Conservation (phyloP, 2,797 vertebrate genomes). For the Chiloscyllium punctatum region DNA sequence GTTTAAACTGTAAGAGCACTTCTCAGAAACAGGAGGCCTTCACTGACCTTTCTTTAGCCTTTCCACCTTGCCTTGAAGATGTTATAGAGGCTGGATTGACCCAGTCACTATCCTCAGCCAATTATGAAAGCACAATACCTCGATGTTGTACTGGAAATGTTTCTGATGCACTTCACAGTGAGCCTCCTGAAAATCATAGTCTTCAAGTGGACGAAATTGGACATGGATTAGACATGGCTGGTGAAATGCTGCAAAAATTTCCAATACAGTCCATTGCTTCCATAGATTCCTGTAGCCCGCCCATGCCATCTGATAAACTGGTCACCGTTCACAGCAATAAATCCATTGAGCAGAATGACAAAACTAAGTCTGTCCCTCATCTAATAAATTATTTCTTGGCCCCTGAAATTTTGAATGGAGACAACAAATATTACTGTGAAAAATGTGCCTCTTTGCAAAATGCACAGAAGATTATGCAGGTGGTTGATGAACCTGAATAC, state of each 20-base stretch:
- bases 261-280: constrained; percentile 43
- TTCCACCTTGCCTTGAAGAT: constrained; percentile 69
- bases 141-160: constrained; percentile 38
- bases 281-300: constrained; percentile 38
- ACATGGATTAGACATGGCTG: constrained; percentile 45
- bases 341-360: constrained; percentile 48
- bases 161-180: constrained; percentile 37
- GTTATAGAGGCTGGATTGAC: background rate
- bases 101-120: constrained; percentile 9
- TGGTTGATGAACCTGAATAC: constrained; percentile 88
- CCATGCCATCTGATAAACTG: constrained; percentile 49
- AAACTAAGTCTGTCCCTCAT: constrained; percentile 78
- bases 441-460: constrained; percentile 85
- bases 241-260: constrained; percentile 46
- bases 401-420: constrained; percentile 89
- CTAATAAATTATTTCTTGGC: constrained; percentile 92
- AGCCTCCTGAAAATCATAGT: constrained; percentile 44
- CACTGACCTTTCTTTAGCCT: constrained; percentile 91
- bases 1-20: constrained; percentile 81
- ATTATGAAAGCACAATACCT: constrained; percentile 44
- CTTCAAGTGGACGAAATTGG: constrained; percentile 44
- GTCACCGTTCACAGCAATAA: constrained; percentile 19
- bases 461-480: constrained; percentile 87
- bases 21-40: constrained; percentile 95
- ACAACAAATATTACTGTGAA: constrained; percentile 95